Base-by-base conservation (phyloP, 2,113 vertebrate genomes). In the Dromaius novaehollandiae region DNA sequence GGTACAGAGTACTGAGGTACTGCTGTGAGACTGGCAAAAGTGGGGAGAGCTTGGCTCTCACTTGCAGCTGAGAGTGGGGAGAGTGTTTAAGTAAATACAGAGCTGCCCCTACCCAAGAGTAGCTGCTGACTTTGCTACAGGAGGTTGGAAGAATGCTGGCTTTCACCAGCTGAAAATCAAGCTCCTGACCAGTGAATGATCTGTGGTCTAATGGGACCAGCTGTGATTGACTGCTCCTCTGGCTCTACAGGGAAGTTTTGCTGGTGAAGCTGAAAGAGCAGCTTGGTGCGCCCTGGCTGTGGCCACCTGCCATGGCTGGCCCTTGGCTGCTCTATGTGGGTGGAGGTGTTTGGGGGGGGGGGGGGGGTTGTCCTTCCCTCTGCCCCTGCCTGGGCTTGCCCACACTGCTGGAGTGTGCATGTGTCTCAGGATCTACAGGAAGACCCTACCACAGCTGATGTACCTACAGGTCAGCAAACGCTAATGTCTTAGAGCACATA, bases 401-500 rank as follows among this genome's bases (percentile, higher is more conserved):
- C 48, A 24, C 38, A 21, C 9, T 20, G 11, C 26, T 66, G 55
- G 3, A 3, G 6, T 46, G 17, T 22, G 18, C 19, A 3, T 16
- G 55, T 25, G 36, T 20, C 34, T 28, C 24, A 38, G 8, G 25
- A 30, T 75, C 25, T 20, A 44, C n/a, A 13, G 16, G 50, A 65
- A 69, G n/a, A 8, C 13, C 34, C 11, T 11, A 20, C 16, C n/a
- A n/a, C 3, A 48, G 26, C 15, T 58, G 40, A 24, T 0, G 0
- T 50, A 82, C 34, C 25, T 42, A 13, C 25, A 51, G 30, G 28
- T 44, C 16, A 44, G 42, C 13, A n/a, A 68, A 53, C 0, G 0
- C 26, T 48, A 21, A 18, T 58, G 56, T 51, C n/a, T 56, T 73
- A 7, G 3, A 36, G 8, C n/a, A 24, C 30, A 21, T 58, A 30